These are phyloP conservation scores for Trachurus trachurus DNA, from an alignment of 2,797 vertebrate genomes.

Conservation along the genomic window DNA sequence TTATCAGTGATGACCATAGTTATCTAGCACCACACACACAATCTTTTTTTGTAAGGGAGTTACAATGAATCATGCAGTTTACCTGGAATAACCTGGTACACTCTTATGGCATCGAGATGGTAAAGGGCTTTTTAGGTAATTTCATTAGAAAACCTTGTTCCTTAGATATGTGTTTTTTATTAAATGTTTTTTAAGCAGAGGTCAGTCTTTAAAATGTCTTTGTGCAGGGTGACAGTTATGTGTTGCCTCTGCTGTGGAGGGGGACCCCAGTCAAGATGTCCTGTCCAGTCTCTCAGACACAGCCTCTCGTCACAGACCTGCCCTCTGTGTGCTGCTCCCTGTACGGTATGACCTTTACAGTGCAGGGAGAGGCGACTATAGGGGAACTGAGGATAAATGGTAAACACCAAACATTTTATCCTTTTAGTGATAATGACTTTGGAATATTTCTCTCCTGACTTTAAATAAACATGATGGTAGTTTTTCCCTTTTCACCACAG, in stretches of 20 bases:
- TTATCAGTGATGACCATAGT: background rate
- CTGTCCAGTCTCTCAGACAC: conserved; percentile 59
- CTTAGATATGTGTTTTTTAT: background rate
- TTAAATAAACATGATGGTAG: background rate
- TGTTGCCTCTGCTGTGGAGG: conserved; percentile 77
- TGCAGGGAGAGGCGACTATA: conserved; percentile 18
- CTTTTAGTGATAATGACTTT: background rate
- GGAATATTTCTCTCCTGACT: background rate
- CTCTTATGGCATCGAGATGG: background rate
- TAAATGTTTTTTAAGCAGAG: background rate
- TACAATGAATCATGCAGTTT: background rate
- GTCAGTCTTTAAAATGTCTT: conserved; percentile 2
- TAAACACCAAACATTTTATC: conserved; percentile 11
- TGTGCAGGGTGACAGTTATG: conserved; percentile 62
- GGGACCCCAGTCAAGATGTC: conserved; percentile 64
- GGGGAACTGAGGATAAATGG: conserved; percentile 67
- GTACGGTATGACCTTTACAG: conserved; percentile 50
- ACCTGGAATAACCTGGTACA: rapidly evolving
- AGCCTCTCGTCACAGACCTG: background rate
- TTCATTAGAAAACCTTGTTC: background rate
- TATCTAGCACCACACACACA: background rate
- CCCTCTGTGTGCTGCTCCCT: conserved; percentile 72
- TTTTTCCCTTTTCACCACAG: conserved; percentile 24
- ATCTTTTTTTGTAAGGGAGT: too few species aligned
- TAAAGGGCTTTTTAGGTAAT: background rate